Base-by-base conservation (phyloP, 2,797 vertebrate species). In the Diceros bicornis region DNA sequence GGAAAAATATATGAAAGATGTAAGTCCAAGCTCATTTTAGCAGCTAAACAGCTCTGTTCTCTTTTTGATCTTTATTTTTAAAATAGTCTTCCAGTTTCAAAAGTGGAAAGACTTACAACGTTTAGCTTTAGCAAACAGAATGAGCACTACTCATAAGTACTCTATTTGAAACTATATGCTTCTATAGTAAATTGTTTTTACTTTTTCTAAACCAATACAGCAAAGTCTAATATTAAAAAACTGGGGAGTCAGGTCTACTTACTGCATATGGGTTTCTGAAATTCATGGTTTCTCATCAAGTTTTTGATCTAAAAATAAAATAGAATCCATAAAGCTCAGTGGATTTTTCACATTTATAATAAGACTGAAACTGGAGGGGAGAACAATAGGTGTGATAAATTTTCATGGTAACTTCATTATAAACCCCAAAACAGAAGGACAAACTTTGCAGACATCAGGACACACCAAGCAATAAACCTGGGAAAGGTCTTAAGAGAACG, bases 221-320 rank as follows among this genome's bases (percentile, higher is more conserved):
- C 32, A 87, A 92, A 94, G 50, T 59, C 71, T 82, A 88, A 92
- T 77, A 92, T 81, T 85, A 62, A 59, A 29, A 59, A 96, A 79
- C 1, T 47, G 7, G 57, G 59, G 29, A 27, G 9, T 72, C 44
- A 11, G 25, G 29, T 92, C 57, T 79, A 52, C 16, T 84, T 79
- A 69, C 8, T 72, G 11, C 44, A 21, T 47, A 25, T 21, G 12
- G 20, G 10, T 85, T 44, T 66, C 8, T 50, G 17, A 79, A 57
- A 44, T 57, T 93, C 52, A 85, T 81, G 7, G 13, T 52, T 91
- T 94, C 61, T 86, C 23, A 82, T 17, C 59, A 90, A 75, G 64
- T 5, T n/a, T 75, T 79, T 74, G 83, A 84, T 74, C 29, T 59
- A 88, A 94, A 92, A 92, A 59, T 79, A 69, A 91, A 71, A 89